These are phyloP conservation scores for Pteropus rufus DNA, from an alignment of 2,797 vertebrate genomes.

Conservation along the genomic window DNA sequence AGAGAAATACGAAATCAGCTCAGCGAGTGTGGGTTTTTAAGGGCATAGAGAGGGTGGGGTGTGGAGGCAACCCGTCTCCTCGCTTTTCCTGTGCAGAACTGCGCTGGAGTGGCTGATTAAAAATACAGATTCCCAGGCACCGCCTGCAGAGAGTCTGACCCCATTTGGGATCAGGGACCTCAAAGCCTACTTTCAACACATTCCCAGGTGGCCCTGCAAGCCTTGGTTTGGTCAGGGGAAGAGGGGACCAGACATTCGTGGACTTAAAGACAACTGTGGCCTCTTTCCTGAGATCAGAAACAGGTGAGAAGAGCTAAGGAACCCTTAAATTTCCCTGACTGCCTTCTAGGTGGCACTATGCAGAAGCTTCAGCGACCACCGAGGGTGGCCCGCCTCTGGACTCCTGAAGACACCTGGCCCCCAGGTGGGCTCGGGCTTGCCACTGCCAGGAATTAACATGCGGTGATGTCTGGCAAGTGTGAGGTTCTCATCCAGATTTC, in stretches of 20 bases:
- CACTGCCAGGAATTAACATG: neutral
- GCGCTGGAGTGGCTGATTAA: neutral
- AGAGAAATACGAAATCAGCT: neutral
- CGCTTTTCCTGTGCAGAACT: neutral
- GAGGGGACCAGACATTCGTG: neutral
- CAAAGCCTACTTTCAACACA: neutral
- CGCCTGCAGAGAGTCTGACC: neutral
- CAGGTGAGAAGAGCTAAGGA: neutral
- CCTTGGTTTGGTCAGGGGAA: neutral
- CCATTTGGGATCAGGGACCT: neutral
- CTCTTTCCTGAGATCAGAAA: neutral
- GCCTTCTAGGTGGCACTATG: neutral
- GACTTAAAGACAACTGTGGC: neutral
- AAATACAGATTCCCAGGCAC: neutral
- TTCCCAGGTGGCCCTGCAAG: neutral
- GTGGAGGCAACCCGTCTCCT: neutral
- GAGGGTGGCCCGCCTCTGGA: neutral
- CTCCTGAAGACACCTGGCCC: neutral
- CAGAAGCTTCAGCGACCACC: neutral
- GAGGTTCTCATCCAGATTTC: neutral
- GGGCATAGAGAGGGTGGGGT: neutral
- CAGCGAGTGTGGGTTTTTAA: neutral
- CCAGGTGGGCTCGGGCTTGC: neutral
- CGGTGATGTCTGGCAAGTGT: neutral
- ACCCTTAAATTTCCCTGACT: neutral